Conservation (phyloP, 2,113 vertebrate genomes). For the Notarius quadriscutis region DNA sequence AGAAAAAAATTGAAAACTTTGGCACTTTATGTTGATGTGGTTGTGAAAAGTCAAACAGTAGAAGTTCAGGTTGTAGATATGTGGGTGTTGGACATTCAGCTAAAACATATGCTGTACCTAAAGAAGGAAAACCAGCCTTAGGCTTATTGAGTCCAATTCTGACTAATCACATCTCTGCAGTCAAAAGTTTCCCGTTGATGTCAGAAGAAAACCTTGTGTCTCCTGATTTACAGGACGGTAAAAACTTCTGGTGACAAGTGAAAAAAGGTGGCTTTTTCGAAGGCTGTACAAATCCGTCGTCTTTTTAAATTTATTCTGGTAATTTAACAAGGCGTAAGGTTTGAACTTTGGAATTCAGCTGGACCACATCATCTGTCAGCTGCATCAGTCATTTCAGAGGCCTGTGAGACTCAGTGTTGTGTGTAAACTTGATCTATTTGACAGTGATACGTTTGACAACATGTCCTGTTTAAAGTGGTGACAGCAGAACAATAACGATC, state of each 20-base stretch:
- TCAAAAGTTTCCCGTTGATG: background rate
- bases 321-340: background rate
- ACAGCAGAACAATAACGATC: background rate
- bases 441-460: background rate
- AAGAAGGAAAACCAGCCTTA: background rate
- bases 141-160: background rate
- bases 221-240: background rate
- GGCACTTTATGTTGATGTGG: background rate
- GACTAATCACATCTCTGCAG: background rate
- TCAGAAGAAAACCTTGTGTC: background rate
- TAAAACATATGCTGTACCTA: background rate
- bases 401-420: background rate
- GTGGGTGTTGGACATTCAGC: background rate
- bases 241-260: background rate
- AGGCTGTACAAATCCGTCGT: background rate
- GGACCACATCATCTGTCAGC: background rate
- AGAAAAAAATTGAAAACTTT: background rate
- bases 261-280: background rate
- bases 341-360: background rate
- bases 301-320: background rate
- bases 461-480: background rate
- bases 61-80: background rate
- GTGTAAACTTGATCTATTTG: conserved; percentile 1
- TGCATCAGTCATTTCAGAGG: background rate
- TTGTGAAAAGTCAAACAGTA: background rate